Percentiles rank a stretch among this genome's conserved stretches.
These are phyloP conservation scores for Brenthis hecate DNA, from an alignment of 2,888 invertebrate species.

Conservation along the genomic window DNA sequence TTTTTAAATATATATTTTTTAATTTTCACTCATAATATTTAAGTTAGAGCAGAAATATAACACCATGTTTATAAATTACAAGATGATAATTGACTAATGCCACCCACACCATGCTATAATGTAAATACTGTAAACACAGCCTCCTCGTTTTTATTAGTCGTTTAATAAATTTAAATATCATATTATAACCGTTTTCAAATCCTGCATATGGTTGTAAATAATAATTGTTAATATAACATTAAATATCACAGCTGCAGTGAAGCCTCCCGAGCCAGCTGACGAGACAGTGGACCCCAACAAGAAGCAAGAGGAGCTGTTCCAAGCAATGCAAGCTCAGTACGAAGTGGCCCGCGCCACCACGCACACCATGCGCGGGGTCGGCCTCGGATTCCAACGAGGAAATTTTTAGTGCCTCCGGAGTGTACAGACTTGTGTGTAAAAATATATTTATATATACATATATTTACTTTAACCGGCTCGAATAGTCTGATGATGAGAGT, in stretches of 20 bases:
- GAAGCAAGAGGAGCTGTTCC: constrained; percentile 93
- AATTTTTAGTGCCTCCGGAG: constrained; percentile 53
- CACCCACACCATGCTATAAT: too few species aligned
- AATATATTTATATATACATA: background rate
- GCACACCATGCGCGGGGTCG: constrained; percentile 96
- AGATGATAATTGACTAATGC: too few species aligned
- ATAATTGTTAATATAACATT: background rate
- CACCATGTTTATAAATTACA: too few species aligned
- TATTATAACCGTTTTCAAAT: too few species aligned
- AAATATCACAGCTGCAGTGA: constrained; percentile 51
- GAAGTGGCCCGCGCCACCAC: constrained; percentile 97
- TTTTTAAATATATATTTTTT: too few species aligned
- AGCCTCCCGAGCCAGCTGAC: constrained; percentile 57
- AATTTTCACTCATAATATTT: too few species aligned
- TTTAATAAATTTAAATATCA: too few species aligned
- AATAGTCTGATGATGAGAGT: too few species aligned
- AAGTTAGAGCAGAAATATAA: too few species aligned
- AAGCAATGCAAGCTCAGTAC: constrained; percentile 97
- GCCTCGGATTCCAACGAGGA: constrained; percentile 87
- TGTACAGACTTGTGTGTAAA: constrained; percentile 8
- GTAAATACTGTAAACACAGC: too few species aligned
- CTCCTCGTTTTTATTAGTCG: too few species aligned
- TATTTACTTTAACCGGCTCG: too few species aligned
- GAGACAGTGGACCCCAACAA: constrained; percentile 83
- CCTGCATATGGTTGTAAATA: background rate